Base-by-base conservation (phyloP, 2,888 invertebrate genomes). In the Girardia tigrina region DNA sequence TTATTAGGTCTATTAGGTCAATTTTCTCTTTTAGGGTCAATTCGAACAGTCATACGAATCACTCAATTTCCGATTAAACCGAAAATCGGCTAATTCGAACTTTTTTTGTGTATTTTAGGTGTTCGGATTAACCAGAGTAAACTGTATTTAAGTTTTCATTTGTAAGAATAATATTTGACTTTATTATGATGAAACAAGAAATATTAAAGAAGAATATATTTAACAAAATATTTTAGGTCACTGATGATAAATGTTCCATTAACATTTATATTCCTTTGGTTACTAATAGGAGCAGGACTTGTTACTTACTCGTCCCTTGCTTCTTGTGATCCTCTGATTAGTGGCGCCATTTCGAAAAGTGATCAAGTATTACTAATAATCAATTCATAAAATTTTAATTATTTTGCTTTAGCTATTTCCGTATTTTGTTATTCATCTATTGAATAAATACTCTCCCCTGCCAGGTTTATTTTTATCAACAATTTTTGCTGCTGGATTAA, bases 391-490 rank as follows among this genome's bases (percentile, higher is more conserved):
- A 12, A 70, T 70, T 23, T 23, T 8, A 14, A 70, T 29, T 77
- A 12, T 26, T 74, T 20, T 26, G 29, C 56, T 16, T 28, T 76
- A 81, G 81, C 71, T 81, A n/a, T 71, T 81, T 26, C 81, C 80
- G 1, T 79, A 80, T 56, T 78, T 81, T 16, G 80, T 82, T 42
- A 80, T 82, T 80, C 80, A 81, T 76, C 79, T 81, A 27, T 74
- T 81, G 73, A 79, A 80, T 0, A 77, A 79, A 36, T 74, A 79
- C 16, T 80, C 80, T 0, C 81, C 81, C n/a, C 72, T 82, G 1
- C 80, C 81, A 0, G 82, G 82, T 12, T 77, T 82, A 26, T 81
- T 81, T 77, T 80, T 81, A 4, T 80, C 81, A 0, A 79, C 80
- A 69, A 79, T 81, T 4, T 81, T 81, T 74, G 80, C 81, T 71